phyloP scores from a whole-genome alignment of 2,113 vertebrate genomes.

The Zosterops pallidus region DNA sequence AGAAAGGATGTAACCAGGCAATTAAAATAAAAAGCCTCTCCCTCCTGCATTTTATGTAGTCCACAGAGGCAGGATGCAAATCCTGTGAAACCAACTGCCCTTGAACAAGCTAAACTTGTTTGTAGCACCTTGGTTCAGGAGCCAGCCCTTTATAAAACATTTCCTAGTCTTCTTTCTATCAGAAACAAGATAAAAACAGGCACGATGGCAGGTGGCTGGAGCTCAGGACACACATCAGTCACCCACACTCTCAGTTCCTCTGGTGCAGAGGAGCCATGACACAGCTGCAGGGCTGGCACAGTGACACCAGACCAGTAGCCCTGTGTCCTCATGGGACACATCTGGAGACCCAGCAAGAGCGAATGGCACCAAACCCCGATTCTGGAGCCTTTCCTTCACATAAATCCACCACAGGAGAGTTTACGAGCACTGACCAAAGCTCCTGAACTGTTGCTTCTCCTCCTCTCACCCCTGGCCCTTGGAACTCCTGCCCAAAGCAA shows the following conservation, averaged over 20 bases:
- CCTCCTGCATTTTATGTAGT: neutral
- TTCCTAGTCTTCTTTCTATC: neutral
- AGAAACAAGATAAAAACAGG: neutral
- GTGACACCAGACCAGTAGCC: neutral
- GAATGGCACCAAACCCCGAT: neutral
- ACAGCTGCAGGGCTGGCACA: neutral
- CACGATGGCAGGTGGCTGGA: accelerated
- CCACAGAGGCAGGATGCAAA: neutral
- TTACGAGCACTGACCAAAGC: neutral
- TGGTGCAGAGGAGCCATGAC: neutral
- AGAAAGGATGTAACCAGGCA: neutral
- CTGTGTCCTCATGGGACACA: neutral
- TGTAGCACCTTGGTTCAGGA: neutral
- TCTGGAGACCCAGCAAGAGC: neutral
- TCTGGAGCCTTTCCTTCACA: neutral
- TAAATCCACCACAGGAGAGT: neutral
- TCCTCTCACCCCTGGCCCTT: neutral
- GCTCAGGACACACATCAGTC: neutral
- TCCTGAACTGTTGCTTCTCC: neutral
- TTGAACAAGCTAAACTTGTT: neutral
- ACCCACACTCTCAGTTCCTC: accelerated
- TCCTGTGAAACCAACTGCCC: neutral
- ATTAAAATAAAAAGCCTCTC: neutral
- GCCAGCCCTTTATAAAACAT: neutral
- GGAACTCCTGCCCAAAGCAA: neutral